Evolutionary conservation across 1,140 invertebrate species (phyloP).

Genomic region (Drosophila athabasca): DNA sequence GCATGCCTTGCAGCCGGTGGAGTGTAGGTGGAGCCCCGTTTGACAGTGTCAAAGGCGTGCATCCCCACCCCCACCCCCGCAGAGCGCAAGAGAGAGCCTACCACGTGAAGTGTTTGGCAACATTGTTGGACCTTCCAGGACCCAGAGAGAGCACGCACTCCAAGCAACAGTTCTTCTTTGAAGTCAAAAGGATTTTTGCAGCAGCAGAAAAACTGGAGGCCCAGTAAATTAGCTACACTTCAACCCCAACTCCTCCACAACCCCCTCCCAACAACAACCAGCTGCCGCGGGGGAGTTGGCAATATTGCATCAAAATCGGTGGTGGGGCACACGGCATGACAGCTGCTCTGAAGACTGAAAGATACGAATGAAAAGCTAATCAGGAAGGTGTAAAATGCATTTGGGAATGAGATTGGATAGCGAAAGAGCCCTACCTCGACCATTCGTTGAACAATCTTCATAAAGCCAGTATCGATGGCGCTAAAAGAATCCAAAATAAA

Average conservation of each 20-base stretch:
- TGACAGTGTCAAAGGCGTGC: constrained; percentile 72
- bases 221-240: constrained; percentile 75
- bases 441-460: too few relatives aligned
- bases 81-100: constrained; percentile 41
- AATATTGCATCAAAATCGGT: too few relatives aligned
- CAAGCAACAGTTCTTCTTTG: constrained; percentile 80
- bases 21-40: constrained; percentile 35
- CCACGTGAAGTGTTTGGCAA: constrained; percentile 78
- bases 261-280: background rate
- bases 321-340: background rate
- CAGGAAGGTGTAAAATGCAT: constrained; percentile 42
- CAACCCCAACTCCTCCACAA: constrained; percentile 10
- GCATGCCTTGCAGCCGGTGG: constrained; percentile 6
- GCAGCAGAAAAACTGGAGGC: constrained; percentile 21
- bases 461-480: too few relatives aligned
- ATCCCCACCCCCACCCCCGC: constrained; percentile 3
- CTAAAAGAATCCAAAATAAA: too few relatives aligned
- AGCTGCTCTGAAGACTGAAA: constrained; percentile 35
- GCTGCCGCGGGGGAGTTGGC: too few relatives aligned
- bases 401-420: background rate
- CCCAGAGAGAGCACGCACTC: constrained; percentile 49
- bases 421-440: too few relatives aligned
- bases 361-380: constrained; percentile 26
- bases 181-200: constrained; percentile 67
- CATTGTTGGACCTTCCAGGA: constrained; percentile 48